Percentiles rank a stretch among this genome's conserved stretches.
Evolutionary conservation across 2,113 vertebrate species (phyloP).

Genomic region (Narcine bancroftii): DNA sequence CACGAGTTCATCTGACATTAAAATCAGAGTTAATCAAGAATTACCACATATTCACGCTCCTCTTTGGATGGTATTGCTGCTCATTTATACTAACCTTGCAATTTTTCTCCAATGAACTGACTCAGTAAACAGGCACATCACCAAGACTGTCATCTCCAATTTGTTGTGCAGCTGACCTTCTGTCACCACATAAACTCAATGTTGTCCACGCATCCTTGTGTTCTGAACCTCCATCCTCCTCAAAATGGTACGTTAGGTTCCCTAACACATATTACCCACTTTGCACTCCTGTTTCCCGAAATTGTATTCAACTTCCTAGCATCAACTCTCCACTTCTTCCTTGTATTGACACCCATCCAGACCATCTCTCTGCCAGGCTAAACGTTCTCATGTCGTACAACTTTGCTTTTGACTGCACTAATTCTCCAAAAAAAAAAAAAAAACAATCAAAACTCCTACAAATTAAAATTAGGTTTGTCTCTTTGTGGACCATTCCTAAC

Average conservation of each 20-base stretch:
- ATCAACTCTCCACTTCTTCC: too few relatives aligned
- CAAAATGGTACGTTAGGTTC: too few relatives aligned
- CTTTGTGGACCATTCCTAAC: too few relatives aligned
- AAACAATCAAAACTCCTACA: too few relatives aligned
- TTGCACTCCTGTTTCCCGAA: neutral
- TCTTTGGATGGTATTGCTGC: neutral
- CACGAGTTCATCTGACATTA: neutral
- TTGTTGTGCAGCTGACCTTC: neutral
- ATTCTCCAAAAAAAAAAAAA: too few relatives aligned
- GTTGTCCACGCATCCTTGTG: neutral
- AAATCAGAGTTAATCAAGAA: neutral
- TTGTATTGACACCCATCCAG: too few relatives aligned
- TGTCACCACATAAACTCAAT: neutral
- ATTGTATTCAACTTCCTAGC: neutral
- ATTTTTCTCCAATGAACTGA: neutral
- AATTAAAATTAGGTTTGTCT: too few relatives aligned
- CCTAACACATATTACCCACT: neutral
- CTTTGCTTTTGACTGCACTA: too few relatives aligned
- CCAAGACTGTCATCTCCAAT: neutral
- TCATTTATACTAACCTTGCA: neutral
- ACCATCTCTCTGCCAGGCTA: too few relatives aligned
- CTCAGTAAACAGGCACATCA: neutral
- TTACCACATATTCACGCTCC: neutral
- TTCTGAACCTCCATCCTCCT: neutral
- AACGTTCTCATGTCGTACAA: too few relatives aligned